Percentiles rank a stretch among this genome's conserved stretches.
phyloP scores from a whole-genome alignment of 1,140 invertebrate species.

The Zaprionus africanus region DNA sequence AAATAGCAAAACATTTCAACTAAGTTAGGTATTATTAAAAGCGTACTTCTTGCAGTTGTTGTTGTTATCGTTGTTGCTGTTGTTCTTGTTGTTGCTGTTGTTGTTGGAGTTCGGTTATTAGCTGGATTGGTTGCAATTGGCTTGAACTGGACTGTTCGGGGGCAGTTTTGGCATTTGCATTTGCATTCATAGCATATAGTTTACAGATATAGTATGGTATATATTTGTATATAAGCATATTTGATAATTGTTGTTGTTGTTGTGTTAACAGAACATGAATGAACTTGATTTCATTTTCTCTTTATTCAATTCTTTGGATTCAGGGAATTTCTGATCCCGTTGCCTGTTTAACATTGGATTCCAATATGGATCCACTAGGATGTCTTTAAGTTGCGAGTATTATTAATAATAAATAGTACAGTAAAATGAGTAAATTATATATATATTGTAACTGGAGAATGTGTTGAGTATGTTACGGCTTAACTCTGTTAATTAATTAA shows the following conservation, averaged over 20 bases:
- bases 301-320: constrained; percentile 15
- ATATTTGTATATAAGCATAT: constrained; percentile 19
- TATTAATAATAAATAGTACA: constrained; percentile 7
- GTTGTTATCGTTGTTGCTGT: constrained; percentile 27
- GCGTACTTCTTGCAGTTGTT: constrained; percentile 37
- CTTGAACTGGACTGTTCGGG: constrained; percentile 45
- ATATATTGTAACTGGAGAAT: neutral
- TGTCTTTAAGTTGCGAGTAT: constrained; percentile 45
- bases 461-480: neutral
- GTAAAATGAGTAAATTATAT: neutral
- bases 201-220: constrained; percentile 15
- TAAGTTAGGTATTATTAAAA: constrained; percentile 26
- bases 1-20: constrained; percentile 6
- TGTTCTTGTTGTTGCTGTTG: constrained; percentile 30
- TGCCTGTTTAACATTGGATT: constrained; percentile 39
- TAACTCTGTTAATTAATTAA: constrained; percentile 3
- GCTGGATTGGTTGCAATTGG: constrained; percentile 37
- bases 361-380: constrained; percentile 45
- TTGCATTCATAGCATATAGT: constrained; percentile 39
- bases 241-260: constrained; percentile 14
- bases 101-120: constrained; percentile 19
- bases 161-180: constrained; percentile 47
- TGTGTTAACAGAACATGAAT: constrained; percentile 50
- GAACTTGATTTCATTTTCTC: constrained; percentile 26
- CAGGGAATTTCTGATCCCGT: neutral